Evolutionary conservation across 1,140 invertebrate species (phyloP).

Genomic region (Drosophila bocqueti): DNA sequence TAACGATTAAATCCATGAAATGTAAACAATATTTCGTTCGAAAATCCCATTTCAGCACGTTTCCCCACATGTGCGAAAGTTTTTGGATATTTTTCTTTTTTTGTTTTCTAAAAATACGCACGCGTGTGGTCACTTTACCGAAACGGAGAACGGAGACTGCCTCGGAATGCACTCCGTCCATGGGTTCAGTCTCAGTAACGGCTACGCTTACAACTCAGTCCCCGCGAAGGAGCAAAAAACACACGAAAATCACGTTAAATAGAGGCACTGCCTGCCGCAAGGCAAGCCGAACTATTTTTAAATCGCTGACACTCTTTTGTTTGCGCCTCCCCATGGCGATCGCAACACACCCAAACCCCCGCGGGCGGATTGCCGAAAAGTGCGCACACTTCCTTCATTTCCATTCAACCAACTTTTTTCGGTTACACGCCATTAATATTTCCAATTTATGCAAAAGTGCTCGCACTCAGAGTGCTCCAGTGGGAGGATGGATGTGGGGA

Average conservation of each 20-base stretch:
- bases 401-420: constrained; percentile 66
- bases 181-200: constrained; percentile 19
- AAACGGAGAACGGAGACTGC: constrained; percentile 32
- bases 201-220: constrained; percentile 17
- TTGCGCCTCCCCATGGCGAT: constrained; percentile 35
- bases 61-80: constrained; percentile 81
- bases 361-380: constrained; percentile 24
- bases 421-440: constrained; percentile 80
- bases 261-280: constrained; percentile 60
- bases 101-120: constrained; percentile 66
- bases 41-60: constrained; percentile 78
- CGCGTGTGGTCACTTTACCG: constrained; percentile 61
- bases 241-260: constrained; percentile 65
- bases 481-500: constrained; percentile 4
- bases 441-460: constrained; percentile 64
- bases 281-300: constrained; percentile 67
- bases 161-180: constrained; percentile 58
- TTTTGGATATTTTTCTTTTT: constrained; percentile 61
- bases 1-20: constrained; percentile 78
- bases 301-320: constrained; percentile 81
- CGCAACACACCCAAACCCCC: constrained; percentile 20
- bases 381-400: constrained; percentile 72
- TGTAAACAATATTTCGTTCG: constrained; percentile 74
- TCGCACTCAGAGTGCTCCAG: constrained; percentile 27
- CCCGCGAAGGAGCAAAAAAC: constrained; percentile 34